Evolutionary conservation across 2,797 vertebrate genomes (phyloP).

Genomic region (Amblyopsis hoosieri): DNA sequence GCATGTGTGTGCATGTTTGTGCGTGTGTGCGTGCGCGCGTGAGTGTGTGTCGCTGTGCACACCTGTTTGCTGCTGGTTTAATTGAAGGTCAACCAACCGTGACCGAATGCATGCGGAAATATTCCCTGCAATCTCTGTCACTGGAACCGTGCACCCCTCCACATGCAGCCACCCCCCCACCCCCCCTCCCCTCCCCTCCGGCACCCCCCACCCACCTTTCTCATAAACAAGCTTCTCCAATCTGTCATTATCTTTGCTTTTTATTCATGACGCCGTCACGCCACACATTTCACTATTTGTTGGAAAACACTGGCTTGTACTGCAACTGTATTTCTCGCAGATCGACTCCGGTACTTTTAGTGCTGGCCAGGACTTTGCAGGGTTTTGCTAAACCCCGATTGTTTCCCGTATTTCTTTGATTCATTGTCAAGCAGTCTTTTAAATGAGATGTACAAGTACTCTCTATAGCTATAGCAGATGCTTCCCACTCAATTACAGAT

Average conservation of each 20-base stretch:
- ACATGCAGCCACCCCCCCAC: neutral
- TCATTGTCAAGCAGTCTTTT: constrained; percentile 44
- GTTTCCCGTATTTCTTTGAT: constrained; percentile 51
- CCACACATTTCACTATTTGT: constrained; percentile 44
- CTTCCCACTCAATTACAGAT: neutral
- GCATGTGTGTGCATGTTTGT: constrained; percentile 19
- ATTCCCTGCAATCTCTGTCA: constrained; percentile 66
- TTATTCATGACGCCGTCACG: constrained; percentile 46
- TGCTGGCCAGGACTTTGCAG: constrained; percentile 17
- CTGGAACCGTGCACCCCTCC: constrained; percentile 46
- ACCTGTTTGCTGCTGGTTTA: constrained; percentile 51
- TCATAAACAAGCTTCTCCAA: constrained; percentile 64
- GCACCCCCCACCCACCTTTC: constrained; percentile 25
- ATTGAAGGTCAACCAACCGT: constrained; percentile 71
- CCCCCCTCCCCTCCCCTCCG: constrained; percentile 5
- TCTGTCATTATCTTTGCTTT: constrained; percentile 52
- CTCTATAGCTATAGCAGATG: constrained; percentile 37
- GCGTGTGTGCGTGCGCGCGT: neutral
- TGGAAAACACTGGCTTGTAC: constrained; percentile 20
- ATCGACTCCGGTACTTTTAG: constrained; percentile 24
- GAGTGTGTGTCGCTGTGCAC: constrained; percentile 17
- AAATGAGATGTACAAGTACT: constrained; percentile 41
- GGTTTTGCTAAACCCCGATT: constrained; percentile 50
- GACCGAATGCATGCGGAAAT: constrained; percentile 66
- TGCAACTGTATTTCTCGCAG: constrained; percentile 22